Base-by-base conservation (phyloP, 2,888 invertebrate species). In the Plebejus melissa region DNA sequence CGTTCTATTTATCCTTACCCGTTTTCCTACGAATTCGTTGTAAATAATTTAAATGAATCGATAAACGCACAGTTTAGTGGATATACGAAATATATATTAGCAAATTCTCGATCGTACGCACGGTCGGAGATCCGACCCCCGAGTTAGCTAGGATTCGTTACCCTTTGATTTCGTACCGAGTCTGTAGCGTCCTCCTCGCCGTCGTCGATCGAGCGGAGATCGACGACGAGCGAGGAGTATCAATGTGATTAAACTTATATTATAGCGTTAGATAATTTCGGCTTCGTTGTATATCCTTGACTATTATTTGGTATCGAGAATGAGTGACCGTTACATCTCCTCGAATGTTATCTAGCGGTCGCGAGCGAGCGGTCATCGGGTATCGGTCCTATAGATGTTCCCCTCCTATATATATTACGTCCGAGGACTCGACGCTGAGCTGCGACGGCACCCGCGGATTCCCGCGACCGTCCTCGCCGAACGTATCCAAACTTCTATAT, bases 51-150 rank as follows among this genome's bases (percentile, higher is more conserved):
- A 86, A 78, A 79, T 74, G 74, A 90, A 89, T 90, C 90, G 91
- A 91, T 90, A 92, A 90, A 92, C 93, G 93, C 93, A 93, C 93
- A 93, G 91, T 92, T 86, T 93, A 93, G 92, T 89, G 90, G 87
- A 87, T 92, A 91, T 90, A 90, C 87, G 85, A 88, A 79, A 88
- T 88, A 72, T 72, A 87, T 72, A 87, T 88, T 91, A 91, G 91
- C 88, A 90, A 88, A 86, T 88, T 90, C 89, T 89, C 85, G 87
- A 88, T 88, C 88, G 87, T 85, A 85, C 84, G 86, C 88, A 87
- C 88, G 87, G 87, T 88, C 86, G 89, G 85, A 86, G 85, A 86
- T 83, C 83, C 82, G 84, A 87, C 86, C 85, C 85, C 83, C 85
- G 85, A 83, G 83, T 84, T 89, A 87, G 84, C 86, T 89, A 70